Evolutionary conservation across 1,140 invertebrate species (phyloP), one percentile per base, ranked within the genome.

Genomic region (Hylyphantes graminicola): DNA sequence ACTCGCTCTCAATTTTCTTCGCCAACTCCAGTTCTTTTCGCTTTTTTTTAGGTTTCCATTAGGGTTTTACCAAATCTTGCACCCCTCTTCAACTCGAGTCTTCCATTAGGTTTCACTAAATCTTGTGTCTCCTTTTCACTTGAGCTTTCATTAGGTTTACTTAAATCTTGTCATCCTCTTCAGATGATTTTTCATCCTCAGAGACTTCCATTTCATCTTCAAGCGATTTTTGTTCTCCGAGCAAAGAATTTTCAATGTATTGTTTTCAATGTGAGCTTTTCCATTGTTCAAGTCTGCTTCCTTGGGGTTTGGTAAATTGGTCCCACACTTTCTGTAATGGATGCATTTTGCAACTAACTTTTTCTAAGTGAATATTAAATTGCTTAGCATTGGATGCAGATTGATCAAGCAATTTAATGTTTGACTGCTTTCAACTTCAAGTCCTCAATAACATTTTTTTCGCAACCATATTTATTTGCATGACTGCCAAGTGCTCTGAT

Each of bases 311-410:
- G 91, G 96, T 97, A 93, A 98, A 98, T 93, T 98, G 96, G 93
- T 98, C 97, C 96, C 96, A 98, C 90, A 96, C 96, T 91, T 97
- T 97, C 94, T 98, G 97, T 92, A 97, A 96, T 91, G n/a, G 94
- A 95, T 89, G 96, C 95, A 87, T 95, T 94, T 89, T 92, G 92
- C 93, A 98, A 98, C 91, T n/a, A n/a, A 98, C 96, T 92, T 95
- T 94, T 93, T 97, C 96, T 92, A 98, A n/a, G n/a, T n/a, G 97
- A 94, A 98, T 96, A 94, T 94, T 93, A 96, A 96, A 96, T 93
- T 96, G 95, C 86, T 93, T 92, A 4, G 95, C 89, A 72, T 96
- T 93, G 87, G 93, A 93, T 85, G 94, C 93, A 92, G 96, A 95
- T 89, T 95, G 92, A 55, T 94, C 94, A 85, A 93, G 94, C 89